Conservation (phyloP, 2,888 invertebrate species). For the Acrobasis suavella region DNA sequence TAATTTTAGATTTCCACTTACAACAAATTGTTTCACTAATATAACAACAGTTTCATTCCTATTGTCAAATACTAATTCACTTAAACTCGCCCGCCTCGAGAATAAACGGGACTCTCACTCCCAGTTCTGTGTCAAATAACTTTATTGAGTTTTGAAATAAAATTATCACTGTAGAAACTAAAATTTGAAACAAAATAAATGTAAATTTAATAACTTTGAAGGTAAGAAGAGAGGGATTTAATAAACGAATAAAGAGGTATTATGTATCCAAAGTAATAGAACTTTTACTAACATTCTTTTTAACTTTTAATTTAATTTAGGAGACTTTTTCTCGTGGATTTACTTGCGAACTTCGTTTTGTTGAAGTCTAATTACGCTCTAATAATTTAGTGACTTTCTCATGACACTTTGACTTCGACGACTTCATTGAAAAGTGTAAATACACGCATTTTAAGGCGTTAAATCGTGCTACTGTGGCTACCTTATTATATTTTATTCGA, state of each 20-base stretch:
- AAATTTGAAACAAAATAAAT: slow-evolving; percentile 3
- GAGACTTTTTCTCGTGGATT: slow-evolving; percentile 1
- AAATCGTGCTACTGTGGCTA: background rate
- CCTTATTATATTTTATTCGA: too few species aligned
- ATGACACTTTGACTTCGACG: slow-evolving; percentile 2
- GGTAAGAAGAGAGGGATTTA: background rate
- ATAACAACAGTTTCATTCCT: background rate
- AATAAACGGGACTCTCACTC: slow-evolving; percentile 14
- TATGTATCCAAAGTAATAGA: background rate
- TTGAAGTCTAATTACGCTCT: background rate
- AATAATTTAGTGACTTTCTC: slow-evolving; percentile 7
- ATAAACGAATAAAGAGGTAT: background rate
- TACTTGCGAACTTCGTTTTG: slow-evolving; percentile 5
- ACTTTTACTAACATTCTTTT: slow-evolving; percentile 7
- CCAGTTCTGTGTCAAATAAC: slow-evolving; percentile 9
- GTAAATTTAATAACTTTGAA: background rate
- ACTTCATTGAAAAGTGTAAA: slow-evolving; percentile 2
- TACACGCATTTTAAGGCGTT: background rate
- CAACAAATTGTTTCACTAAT: background rate
- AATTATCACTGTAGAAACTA: background rate
- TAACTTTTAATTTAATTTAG: slow-evolving; percentile 10
- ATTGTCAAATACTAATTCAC: background rate
- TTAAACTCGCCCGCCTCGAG: slow-evolving; percentile 17
- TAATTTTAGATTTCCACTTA: background rate
- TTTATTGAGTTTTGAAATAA: slow-evolving; percentile 11